Conservation (phyloP, 2,113 vertebrate genomes). For the Marmota monax region DNA sequence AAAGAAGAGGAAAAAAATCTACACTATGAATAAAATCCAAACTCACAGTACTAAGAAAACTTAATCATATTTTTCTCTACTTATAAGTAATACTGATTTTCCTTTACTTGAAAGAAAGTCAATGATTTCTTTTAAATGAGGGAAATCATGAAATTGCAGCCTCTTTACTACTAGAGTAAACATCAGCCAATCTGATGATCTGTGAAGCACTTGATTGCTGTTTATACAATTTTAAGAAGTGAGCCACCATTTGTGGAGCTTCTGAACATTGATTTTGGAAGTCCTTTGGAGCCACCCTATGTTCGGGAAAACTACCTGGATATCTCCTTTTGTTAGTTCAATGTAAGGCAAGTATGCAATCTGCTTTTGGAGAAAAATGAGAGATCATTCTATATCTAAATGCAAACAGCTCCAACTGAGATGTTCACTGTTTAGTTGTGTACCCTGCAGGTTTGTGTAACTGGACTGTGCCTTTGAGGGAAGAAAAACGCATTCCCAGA, state of each 20-base stretch:
- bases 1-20: no score
- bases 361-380: constrained; percentile 6
- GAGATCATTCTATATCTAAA: not conserved
- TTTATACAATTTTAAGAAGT: constrained; percentile 43
- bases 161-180: not conserved
- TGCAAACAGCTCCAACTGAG: not conserved
- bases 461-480: not conserved
- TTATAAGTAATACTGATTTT: not conserved
- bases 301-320: not conserved
- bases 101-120: constrained; percentile 41
- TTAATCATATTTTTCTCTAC: constrained; percentile 28
- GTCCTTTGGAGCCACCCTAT: not conserved
- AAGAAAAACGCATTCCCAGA: not conserved
- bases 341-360: not conserved
- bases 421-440: not conserved
- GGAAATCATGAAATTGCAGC: not conserved
- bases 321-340: not conserved
- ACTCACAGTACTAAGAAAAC: not conserved
- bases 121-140: constrained; percentile 36
- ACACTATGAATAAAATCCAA: not conserved
- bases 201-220: not conserved
- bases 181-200: not conserved
- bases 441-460: not conserved
- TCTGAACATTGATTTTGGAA: not conserved
- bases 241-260: not conserved